Evolutionary conservation across 1,140 invertebrate species (phyloP).

Genomic region (Drosophila nasuta): DNA sequence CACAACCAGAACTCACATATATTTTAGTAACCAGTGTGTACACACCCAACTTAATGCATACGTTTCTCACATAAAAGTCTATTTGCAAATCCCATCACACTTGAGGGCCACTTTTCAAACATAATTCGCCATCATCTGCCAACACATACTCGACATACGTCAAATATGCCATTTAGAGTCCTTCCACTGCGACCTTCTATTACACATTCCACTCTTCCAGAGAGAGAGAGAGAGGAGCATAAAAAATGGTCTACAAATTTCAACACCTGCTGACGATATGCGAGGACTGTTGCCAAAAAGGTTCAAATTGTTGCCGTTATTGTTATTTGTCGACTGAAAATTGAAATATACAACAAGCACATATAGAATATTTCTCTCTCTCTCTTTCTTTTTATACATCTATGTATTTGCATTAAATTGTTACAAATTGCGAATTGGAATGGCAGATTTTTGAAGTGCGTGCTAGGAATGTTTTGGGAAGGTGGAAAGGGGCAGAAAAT

Average conservation of each 20-base stretch:
- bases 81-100: constrained; percentile 37
- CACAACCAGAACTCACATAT: not conserved
- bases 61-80: not conserved
- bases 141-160: constrained; percentile 35
- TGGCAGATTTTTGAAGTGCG: constrained; percentile 19
- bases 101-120: constrained; percentile 39
- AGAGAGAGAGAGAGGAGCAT: not conserved
- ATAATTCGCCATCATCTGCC: constrained; percentile 46
- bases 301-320: constrained; percentile 28
- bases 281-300: constrained; percentile 29
- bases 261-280: constrained; percentile 37
- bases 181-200: not conserved
- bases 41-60: constrained; percentile 1
- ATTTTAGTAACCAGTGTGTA: not conserved
- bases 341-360: constrained; percentile 37
- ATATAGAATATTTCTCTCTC: constrained; percentile 1
- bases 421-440: constrained; percentile 24
- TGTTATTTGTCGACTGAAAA: constrained; percentile 31
- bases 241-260: constrained; percentile 51
- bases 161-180: constrained; percentile 31
- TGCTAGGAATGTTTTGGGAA: constrained; percentile 17
- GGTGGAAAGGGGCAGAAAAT: not conserved
- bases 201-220: not conserved
- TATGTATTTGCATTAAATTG: constrained; percentile 47
- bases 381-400: not conserved